Conservation (phyloP, 2,113 vertebrate genomes). For the Channa argus region DNA sequence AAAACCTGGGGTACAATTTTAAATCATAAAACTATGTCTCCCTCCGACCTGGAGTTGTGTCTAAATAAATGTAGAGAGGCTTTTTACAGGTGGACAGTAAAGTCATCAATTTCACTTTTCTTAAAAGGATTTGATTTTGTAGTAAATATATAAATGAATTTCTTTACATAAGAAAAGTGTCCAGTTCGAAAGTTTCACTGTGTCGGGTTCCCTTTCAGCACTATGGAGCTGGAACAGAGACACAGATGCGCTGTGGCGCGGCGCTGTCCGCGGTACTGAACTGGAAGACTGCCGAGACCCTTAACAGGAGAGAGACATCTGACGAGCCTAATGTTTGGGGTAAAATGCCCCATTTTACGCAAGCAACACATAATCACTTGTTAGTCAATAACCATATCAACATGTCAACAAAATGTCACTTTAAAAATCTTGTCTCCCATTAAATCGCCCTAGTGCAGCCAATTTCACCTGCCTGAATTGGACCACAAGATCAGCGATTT, state of each 20-base stretch:
- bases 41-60: too few relatives aligned
- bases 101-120: too few relatives aligned
- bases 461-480: background rate
- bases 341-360: too few relatives aligned
- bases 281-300: background rate
- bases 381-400: too few relatives aligned
- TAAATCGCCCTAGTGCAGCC: constrained; percentile 1
- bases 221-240: constrained; percentile 45
- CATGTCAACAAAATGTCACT: background rate
- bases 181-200: background rate
- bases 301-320: background rate
- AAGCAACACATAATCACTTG: too few relatives aligned
- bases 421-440: background rate
- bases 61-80: too few relatives aligned
- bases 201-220: constrained; percentile 58
- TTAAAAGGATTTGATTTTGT: too few relatives aligned
- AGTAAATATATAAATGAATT: too few relatives aligned
- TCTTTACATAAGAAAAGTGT: background rate
- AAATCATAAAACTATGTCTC: too few relatives aligned
- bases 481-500: constrained; percentile 10
- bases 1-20: too few relatives aligned
- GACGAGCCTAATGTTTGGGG: background rate
- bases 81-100: too few relatives aligned
- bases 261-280: constrained; percentile 83
- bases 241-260: background rate